Evolutionary conservation across 2,888 invertebrate genomes (phyloP).

Genomic region (Phytoseiulus persimilis): DNA sequence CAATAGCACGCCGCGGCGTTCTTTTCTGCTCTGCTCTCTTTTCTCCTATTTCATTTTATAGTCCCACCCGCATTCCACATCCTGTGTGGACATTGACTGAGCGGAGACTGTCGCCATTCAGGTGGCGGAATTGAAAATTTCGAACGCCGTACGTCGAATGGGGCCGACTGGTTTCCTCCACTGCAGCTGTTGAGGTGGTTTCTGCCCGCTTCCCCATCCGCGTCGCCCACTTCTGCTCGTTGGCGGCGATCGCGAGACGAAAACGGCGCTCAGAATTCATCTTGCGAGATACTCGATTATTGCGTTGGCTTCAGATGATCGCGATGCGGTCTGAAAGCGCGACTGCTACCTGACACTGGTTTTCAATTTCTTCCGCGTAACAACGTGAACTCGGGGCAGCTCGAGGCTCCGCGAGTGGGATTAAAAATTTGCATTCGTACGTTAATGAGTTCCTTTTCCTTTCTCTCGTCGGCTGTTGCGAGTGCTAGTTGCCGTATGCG

Average conservation of each 20-base stretch:
- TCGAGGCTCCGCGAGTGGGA: not conserved
- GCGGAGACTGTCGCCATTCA: not conserved
- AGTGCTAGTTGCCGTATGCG: not conserved
- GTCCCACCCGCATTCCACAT: not conserved
- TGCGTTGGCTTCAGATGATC: too few species aligned
- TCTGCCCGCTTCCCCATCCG: not conserved
- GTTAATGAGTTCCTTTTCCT: not conserved
- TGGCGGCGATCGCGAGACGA: not conserved
- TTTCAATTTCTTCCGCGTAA: not conserved
- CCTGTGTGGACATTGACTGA: not conserved
- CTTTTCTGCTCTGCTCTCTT: not conserved
- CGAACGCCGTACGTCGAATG: not conserved
- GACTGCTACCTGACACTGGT: not conserved
- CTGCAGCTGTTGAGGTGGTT: not conserved
- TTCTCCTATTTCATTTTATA: not conserved
- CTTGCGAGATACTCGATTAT: too few species aligned
- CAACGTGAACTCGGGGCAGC: not conserved
- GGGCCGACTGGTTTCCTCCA: not conserved
- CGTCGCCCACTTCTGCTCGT: not conserved
- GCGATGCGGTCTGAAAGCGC: too few species aligned
- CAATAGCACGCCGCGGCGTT: not conserved
- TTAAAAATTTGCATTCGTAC: not conserved
- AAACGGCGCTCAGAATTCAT: not conserved
- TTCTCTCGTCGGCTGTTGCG: not conserved
- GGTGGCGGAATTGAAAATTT: not conserved